A percentile compares a stretch with the other conserved stretches of the same genome.
These are phyloP conservation scores for Tenthredo mesomela DNA, from an alignment of 2,888 invertebrate genomes.

Conservation along the genomic window DNA sequence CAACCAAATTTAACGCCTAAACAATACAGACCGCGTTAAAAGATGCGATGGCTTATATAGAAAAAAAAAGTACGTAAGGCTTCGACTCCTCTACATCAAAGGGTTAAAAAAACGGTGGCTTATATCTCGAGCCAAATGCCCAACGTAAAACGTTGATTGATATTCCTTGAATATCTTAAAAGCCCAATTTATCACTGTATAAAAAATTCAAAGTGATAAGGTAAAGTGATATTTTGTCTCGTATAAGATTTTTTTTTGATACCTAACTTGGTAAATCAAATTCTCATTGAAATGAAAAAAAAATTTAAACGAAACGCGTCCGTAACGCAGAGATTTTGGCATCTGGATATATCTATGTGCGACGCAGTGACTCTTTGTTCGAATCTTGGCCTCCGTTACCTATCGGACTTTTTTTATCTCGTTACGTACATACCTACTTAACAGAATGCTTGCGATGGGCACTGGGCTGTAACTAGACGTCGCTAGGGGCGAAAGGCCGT, in stretches of 20 bases:
- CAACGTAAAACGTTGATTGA: background rate
- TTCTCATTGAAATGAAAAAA: background rate
- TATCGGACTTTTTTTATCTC: conserved; percentile 35
- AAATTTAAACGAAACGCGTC: background rate
- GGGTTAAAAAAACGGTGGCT: background rate
- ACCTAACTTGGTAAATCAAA: background rate
- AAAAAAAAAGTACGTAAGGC: background rate
- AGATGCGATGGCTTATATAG: background rate
- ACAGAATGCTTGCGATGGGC: conserved; percentile 8
- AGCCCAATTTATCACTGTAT: background rate
- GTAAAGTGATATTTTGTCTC: background rate
- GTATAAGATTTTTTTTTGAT: background rate
- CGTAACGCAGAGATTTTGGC: conserved; percentile 24
- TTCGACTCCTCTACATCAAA: background rate
- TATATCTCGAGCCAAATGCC: conserved; percentile 1
- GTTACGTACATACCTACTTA: conserved; percentile 27
- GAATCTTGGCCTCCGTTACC: conserved; percentile 28
- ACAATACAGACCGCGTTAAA: background rate
- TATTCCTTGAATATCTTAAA: background rate
- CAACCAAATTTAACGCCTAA: background rate
- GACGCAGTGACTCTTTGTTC: conserved; percentile 34
- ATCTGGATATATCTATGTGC: background rate
- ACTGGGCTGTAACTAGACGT: conserved; percentile 52
- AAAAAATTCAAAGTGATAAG: background rate
- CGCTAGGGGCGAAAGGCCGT: conserved; percentile 40